Percentiles rank a stretch among this genome's conserved stretches.
phyloP scores from a whole-genome alignment of 2,113 vertebrate genomes.

The Zosterops borbonicus region DNA sequence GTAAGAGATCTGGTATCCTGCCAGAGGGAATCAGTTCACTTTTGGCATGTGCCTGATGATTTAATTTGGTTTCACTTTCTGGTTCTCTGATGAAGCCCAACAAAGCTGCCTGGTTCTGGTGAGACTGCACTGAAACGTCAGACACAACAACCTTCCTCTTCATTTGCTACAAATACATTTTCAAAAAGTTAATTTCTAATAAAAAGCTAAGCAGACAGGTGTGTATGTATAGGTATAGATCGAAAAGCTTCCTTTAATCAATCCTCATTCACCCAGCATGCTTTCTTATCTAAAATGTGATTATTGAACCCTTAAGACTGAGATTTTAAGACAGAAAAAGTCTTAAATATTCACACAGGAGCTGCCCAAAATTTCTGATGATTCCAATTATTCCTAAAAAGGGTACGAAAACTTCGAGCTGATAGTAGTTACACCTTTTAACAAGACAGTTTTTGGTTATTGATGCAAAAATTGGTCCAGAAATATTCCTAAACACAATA shows the following conservation, averaged over 20 bases:
- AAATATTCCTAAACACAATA: neutral
- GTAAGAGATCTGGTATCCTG: neutral
- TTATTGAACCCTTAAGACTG: neutral
- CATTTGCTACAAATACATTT: neutral
- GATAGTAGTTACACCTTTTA: neutral
- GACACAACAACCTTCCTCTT: neutral
- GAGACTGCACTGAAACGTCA: neutral
- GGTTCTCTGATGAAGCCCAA: neutral
- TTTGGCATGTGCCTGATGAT: neutral
- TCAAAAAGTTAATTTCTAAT: neutral
- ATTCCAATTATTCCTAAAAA: neutral
- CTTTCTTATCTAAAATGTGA: neutral
- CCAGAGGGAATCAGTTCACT: neutral
- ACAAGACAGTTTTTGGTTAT: neutral
- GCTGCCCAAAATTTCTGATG: neutral
- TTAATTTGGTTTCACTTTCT: neutral
- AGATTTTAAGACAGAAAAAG: neutral
- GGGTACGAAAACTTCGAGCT: neutral
- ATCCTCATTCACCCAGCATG: neutral
- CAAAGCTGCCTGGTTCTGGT: neutral
- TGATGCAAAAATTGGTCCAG: neutral
- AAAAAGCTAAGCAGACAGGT: neutral
- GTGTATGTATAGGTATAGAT: fast-evolving
- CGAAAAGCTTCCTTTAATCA: neutral
- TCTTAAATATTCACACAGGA: neutral